Evolutionary conservation across 2,113 vertebrate genomes (phyloP).

Genomic region (Rhinogobius similis): DNA sequence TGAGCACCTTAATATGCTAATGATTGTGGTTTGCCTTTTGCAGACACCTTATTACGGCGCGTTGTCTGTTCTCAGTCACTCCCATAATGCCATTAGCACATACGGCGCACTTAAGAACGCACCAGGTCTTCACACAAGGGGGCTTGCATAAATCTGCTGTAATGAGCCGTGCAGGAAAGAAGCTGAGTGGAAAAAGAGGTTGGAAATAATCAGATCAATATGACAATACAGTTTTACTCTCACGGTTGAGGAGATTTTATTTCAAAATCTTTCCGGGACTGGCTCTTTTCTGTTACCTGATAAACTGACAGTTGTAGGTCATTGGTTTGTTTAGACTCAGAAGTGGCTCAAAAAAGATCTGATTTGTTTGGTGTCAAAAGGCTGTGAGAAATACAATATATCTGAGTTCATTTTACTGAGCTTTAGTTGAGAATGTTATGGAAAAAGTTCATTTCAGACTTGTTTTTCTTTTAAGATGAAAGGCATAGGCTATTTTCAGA

Average conservation of each 20-base stretch:
- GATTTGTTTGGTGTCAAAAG: neutral
- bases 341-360: neutral
- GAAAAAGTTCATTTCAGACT: neutral
- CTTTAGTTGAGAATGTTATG: neutral
- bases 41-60: constrained; percentile 18
- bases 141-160: neutral
- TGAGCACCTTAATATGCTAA: too few species aligned
- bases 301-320: neutral
- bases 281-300: constrained; percentile 24
- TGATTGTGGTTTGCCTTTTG: constrained; percentile 19
- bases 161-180: constrained; percentile 1
- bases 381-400: neutral
- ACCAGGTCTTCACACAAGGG: neutral
- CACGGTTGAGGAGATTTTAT: too few species aligned
- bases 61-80: constrained; percentile 27
- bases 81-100: constrained; percentile 35
- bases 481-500: too few species aligned
- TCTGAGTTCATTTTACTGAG: neutral
- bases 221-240: constrained; percentile 25
- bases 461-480: too few species aligned
- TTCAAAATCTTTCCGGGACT: neutral
- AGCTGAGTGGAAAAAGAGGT: constrained; percentile 16
- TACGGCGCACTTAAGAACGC: neutral
- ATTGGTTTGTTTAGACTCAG: neutral
- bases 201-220: constrained; percentile 55